Percentiles rank a stretch among this genome's conserved stretches.
Conservation (phyloP, 2,888 invertebrate genomes). For the Melolontha melolontha region DNA sequence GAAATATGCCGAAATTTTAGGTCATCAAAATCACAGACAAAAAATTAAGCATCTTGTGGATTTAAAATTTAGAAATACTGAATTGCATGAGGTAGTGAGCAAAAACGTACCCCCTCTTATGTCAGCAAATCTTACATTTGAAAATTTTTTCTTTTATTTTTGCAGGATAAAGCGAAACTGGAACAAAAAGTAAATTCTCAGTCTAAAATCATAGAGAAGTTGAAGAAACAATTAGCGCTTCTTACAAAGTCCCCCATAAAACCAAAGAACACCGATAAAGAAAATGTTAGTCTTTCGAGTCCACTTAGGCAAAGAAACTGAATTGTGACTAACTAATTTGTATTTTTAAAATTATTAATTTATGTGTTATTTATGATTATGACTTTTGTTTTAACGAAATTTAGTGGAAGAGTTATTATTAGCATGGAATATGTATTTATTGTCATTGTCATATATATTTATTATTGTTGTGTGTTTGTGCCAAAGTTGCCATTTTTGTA, state of each 20-base stretch:
- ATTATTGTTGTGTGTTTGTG: too few relatives aligned
- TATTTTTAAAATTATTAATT: too few relatives aligned
- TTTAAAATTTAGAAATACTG: slow-evolving; percentile 65
- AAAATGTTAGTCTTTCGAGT: slow-evolving; percentile 65
- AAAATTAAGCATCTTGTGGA: slow-evolving; percentile 71
- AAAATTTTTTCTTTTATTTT: slow-evolving; percentile 42
- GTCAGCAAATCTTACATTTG: neutral
- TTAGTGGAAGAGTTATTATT: too few relatives aligned
- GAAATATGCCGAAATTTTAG: slow-evolving; percentile 72
- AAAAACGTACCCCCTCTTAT: neutral
- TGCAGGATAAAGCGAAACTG: slow-evolving; percentile 58
- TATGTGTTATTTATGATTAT: too few relatives aligned
- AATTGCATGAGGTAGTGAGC: slow-evolving; percentile 64
- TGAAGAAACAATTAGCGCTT: slow-evolving; percentile 59
- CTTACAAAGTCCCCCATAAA: slow-evolving; percentile 59
- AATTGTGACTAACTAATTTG: too few relatives aligned
- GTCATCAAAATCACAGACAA: slow-evolving; percentile 75
- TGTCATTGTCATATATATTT: too few relatives aligned
- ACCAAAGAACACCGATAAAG: slow-evolving; percentile 64
- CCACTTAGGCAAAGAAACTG: slow-evolving; percentile 66
- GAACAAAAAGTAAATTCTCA: slow-evolving; percentile 57
- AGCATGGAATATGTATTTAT: too few relatives aligned
- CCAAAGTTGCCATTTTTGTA: too few relatives aligned
- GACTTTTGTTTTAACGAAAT: too few relatives aligned
- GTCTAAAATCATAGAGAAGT: slow-evolving; percentile 63